These are phyloP conservation scores for Biston betularia DNA, from an alignment of 2,888 invertebrate species.

Conservation along the genomic window DNA sequence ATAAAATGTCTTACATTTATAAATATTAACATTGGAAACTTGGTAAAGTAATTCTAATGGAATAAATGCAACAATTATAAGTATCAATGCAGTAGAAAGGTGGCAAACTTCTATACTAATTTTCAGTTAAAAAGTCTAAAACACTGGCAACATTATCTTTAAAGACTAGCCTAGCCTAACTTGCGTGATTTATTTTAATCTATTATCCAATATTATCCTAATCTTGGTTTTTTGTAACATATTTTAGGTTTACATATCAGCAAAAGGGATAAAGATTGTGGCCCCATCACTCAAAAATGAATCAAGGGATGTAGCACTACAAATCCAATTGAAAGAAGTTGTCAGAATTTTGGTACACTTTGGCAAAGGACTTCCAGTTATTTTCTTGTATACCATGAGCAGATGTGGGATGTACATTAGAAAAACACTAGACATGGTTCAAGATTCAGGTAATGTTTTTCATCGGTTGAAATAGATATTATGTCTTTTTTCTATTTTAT, in stretches of 20 bases:
- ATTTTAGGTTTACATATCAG: slow-evolving; percentile 85
- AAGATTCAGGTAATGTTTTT: slow-evolving; percentile 71
- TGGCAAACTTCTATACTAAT: too few species aligned
- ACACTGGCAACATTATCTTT: too few species aligned
- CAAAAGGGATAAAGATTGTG: slow-evolving; percentile 87
- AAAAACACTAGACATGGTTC: slow-evolving; percentile 89
- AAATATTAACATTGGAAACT: too few species aligned
- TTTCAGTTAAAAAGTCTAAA: too few species aligned
- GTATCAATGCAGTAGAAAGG: too few species aligned
- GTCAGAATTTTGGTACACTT: slow-evolving; percentile 92
- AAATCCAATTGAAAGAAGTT: slow-evolving; percentile 89
- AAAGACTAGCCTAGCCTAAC: too few species aligned
- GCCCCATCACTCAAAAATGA: slow-evolving; percentile 86
- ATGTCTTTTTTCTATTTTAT: too few species aligned
- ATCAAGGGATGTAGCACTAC: slow-evolving; percentile 85
- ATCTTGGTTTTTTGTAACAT: slow-evolving; percentile 15
- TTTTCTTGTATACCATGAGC: slow-evolving; percentile 92
- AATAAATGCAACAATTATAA: too few species aligned
- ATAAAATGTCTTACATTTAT: too few species aligned
- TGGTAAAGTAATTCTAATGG: too few species aligned
- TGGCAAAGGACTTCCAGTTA: slow-evolving; percentile 90
- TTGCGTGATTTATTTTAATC: not conserved
- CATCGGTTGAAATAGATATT: not conserved
- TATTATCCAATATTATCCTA: not conserved
- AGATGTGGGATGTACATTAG: slow-evolving; percentile 90